A percentile compares a stretch with the other conserved stretches of the same genome.
Conservation (phyloP, 2,113 vertebrate species). For the Lathamus discolor region DNA sequence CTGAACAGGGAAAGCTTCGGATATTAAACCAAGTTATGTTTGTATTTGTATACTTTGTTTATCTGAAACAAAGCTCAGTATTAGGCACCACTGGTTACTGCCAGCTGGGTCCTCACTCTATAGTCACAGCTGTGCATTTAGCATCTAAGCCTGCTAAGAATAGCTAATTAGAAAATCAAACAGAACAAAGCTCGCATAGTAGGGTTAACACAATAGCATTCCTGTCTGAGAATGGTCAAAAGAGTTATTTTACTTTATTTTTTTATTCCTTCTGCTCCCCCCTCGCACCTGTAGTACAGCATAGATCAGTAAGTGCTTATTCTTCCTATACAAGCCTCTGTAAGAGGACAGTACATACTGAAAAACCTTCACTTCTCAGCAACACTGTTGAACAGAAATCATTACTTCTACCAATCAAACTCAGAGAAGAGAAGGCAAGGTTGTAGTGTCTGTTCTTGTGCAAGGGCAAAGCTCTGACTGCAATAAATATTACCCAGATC, state of each 20-base stretch:
- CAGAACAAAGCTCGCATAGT: conserved; percentile 76
- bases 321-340: neutral
- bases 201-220: conserved; percentile 70
- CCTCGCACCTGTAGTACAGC: neutral
- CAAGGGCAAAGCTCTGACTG: neutral
- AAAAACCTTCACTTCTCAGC: neutral
- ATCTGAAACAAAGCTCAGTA: conserved; percentile 71
- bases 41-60: conserved; percentile 74
- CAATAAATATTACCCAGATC: accelerated
- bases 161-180: conserved; percentile 70
- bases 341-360: neutral
- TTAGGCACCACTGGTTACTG: conserved; percentile 80
- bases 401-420: neutral
- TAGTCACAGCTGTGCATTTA: conserved; percentile 76
- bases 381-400: neutral
- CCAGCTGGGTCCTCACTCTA: conserved; percentile 74
- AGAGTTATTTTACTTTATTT: conserved; percentile 39
- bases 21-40: conserved; percentile 57
- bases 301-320: conserved; percentile 54
- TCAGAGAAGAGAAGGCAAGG: neutral
- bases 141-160: conserved; percentile 69
- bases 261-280: neutral
- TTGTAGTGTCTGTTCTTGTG: neutral
- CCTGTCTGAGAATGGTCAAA: conserved; percentile 70
- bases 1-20: conserved; percentile 37